A percentile compares a stretch with the other conserved stretches of the same genome.
These are phyloP conservation scores for Entomobrya multifasciata DNA, from an alignment of 2,888 invertebrate species.

Conservation along the genomic window DNA sequence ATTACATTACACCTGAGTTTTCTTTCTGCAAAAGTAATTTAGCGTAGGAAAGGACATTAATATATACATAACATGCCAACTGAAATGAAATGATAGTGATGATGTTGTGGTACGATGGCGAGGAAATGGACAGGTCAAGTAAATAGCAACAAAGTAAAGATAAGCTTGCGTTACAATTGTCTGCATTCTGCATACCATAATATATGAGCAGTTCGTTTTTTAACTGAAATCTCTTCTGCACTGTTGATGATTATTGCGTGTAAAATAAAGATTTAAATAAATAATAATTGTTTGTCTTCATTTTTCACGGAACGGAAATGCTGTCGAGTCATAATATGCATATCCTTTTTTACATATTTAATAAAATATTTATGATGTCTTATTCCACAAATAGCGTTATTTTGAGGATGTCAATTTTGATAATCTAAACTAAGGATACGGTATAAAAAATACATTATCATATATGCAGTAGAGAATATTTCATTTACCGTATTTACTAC, in stretches of 20 bases:
- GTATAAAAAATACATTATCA: too few species aligned
- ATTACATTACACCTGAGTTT: not conserved
- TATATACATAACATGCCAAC: not conserved
- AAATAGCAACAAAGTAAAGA: not conserved
- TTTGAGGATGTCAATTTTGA: not conserved
- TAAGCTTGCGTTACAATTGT: not conserved
- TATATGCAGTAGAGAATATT: not conserved
- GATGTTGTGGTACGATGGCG: too few species aligned
- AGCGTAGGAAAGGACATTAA: not conserved
- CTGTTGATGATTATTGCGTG: conserved; percentile 44
- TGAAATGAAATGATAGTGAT: too few species aligned
- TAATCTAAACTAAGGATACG: too few species aligned
- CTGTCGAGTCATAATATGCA: not conserved
- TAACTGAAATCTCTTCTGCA: conserved; percentile 29
- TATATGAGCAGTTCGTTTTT: conserved; percentile 40
- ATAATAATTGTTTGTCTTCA: conserved; percentile 29
- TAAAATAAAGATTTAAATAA: conserved; percentile 53
- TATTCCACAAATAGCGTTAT: too few species aligned
- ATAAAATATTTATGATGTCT: too few species aligned
- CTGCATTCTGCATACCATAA: not conserved
- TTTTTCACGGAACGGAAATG: conserved; percentile 7
- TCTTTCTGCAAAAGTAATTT: too few species aligned
- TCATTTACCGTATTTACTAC: not conserved
- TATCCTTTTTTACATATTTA: not conserved
- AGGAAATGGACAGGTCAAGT: conserved; percentile 54